These are phyloP conservation scores for Upupa epops DNA, from an alignment of 2,113 vertebrate genomes.

Conservation along the genomic window DNA sequence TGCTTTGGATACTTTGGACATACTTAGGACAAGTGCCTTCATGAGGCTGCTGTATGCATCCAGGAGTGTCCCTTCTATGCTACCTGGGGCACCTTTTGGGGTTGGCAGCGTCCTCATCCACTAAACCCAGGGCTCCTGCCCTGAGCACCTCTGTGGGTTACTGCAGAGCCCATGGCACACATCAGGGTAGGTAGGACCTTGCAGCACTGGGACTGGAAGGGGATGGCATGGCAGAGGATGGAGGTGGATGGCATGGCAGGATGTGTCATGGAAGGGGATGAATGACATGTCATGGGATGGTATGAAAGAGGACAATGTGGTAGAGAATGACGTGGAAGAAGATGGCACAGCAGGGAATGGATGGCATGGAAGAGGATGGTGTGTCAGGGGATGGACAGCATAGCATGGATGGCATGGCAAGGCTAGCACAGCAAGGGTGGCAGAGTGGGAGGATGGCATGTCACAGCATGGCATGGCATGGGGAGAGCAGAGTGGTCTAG, in stretches of 20 bases:
- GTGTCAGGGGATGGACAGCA: neutral
- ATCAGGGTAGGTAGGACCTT: neutral
- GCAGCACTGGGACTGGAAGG: neutral
- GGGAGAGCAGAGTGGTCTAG: neutral
- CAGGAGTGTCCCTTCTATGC: neutral
- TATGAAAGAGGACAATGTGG: neutral
- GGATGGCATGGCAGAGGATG: neutral
- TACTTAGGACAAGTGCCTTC: neutral
- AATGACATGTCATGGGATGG: neutral
- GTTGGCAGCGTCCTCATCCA: neutral
- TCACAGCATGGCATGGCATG: neutral
- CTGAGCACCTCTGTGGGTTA: neutral
- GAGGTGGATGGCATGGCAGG: neutral
- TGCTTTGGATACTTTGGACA: neutral
- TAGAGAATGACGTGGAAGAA: neutral
- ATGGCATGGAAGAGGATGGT: too few species aligned
- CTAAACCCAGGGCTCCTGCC: neutral
- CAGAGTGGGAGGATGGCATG: neutral
- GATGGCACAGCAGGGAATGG: neutral
- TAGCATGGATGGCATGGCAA: neutral
- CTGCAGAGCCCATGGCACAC: fast-evolving
- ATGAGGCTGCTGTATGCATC: neutral
- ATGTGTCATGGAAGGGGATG: neutral
- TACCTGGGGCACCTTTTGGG: neutral
- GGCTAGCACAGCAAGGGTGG: neutral